Evolutionary conservation across 2,888 invertebrate genomes (phyloP), one percentile per base, ranked within the genome.

Genomic region (Synanthedon myopaeformis): DNA sequence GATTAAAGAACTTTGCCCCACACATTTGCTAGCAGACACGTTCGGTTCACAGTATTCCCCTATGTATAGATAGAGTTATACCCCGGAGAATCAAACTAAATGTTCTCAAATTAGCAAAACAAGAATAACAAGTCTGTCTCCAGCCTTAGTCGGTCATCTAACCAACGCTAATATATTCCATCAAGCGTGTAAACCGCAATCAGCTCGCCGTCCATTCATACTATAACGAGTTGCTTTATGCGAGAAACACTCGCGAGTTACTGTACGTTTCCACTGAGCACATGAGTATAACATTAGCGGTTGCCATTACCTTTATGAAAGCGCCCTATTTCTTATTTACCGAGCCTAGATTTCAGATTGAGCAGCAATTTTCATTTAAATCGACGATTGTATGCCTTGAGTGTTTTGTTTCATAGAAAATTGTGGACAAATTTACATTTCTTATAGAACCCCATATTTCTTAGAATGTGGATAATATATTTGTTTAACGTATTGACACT

Each of bases 91-190:
- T 10, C 35, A 35, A 35, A 35, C 10, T 6, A 10, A 35, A 35
- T 35, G 35, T 35, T 35, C 35, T 10, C 35, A 10, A 35, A 35
- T n/a, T 45, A 13, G 14, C 45, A 13, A n/a, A 45, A 42, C 42
- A 45, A 45, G n/a, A n/a, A 13, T 4, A n/a, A 45, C 45, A 45
- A 45, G 45, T 45, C 6, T 45, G 45, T 14, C n/a, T n/a, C 14
- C 13, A 8, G 14, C 45, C 45, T 45, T 6, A 45, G n/a, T 14
- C 13, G 6, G 45, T 45, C 45, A 45, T 45, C 45, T 45, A 45
- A 45, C 45, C 45, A 45, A 13, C 68, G 67, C 61, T 79, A 77
- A 79, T 78, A 71, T 76, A 78, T 79, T 79, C 79, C 77, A 79
- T 79, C 79, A 74, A 56, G 66, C 64, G 69, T 59, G 76, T 68